Evolutionary conservation across 2,888 invertebrate genomes (phyloP).

Genomic region (Callimorpha dominula): DNA sequence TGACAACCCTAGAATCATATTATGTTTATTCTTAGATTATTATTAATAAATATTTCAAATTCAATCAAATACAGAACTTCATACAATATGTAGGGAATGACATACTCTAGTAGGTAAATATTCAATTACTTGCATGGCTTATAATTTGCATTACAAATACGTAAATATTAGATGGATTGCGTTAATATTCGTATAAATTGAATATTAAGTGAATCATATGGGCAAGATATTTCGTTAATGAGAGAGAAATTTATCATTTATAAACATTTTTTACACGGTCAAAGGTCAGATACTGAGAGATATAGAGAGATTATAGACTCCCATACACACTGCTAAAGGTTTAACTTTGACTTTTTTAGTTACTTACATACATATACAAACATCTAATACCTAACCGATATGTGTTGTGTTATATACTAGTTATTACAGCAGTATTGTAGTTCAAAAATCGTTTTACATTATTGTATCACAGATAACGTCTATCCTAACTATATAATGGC

Average conservation of each 20-base stretch:
- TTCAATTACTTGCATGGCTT: constrained; percentile 4
- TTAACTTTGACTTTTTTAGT: no score
- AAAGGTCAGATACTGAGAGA: background rate
- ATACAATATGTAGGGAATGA: constrained; percentile 1
- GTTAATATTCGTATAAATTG: constrained; percentile 7
- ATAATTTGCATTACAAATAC: constrained; percentile 15
- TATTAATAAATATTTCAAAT: constrained; percentile 6
- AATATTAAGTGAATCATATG: constrained; percentile 5
- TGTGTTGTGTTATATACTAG: background rate
- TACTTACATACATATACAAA: no score
- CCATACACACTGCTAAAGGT: no score
- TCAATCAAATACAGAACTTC: constrained; percentile 15
- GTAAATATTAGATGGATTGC: background rate
- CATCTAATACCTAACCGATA: background rate
- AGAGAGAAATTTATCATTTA: background rate
- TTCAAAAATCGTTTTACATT: background rate
- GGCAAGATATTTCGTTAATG: background rate
- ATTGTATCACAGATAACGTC: background rate
- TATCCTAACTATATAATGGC: background rate
- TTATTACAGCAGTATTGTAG: background rate
- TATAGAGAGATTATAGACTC: no score
- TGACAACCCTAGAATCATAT: background rate
- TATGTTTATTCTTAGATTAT: background rate
- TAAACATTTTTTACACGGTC: background rate
- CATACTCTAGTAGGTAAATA: background rate